Conservation (phyloP, 2,888 invertebrate genomes). For the Diogma glabrata region DNA sequence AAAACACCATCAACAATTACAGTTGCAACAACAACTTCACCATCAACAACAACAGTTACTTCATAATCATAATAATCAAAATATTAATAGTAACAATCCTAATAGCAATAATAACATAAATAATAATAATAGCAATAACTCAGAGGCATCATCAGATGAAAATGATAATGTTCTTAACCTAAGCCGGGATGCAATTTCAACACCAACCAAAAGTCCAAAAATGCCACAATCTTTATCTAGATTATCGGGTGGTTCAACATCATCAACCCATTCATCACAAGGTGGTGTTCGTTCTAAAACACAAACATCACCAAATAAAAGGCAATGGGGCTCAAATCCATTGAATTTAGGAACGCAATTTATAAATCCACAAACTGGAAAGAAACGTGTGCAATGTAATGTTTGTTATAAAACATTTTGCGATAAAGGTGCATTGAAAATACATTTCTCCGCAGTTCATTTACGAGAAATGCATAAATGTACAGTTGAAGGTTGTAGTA, state of each 20-base stretch:
- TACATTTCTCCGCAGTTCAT: conserved; percentile 98
- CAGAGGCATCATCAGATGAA: conserved; percentile 7
- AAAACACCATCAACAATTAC: conserved; percentile 25
- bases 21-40: conserved; percentile 26
- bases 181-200: conserved; percentile 40
- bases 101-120: no score
- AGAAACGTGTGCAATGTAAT: conserved; percentile 95
- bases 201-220: conserved; percentile 18
- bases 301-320: conserved; percentile 57
- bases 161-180: conserved; percentile 44
- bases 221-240: conserved; percentile 21
- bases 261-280: conserved; percentile 23
- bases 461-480: conserved; percentile 99
- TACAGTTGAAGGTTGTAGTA: conserved; percentile 95
- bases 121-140: no score
- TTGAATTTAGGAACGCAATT: conserved; percentile 79
- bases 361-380: conserved; percentile 85
- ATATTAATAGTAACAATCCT: conserved; percentile 25
- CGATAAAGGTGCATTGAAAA: conserved; percentile 98
- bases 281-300: conserved; percentile 50
- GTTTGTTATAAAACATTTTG: conserved; percentile 98
- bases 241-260: conserved; percentile 12
- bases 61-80: neutral
- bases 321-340: conserved; percentile 70
- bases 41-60: conserved; percentile 26